Evolutionary conservation across 1,140 invertebrate genomes (phyloP).

Genomic region (Campodea augens): DNA sequence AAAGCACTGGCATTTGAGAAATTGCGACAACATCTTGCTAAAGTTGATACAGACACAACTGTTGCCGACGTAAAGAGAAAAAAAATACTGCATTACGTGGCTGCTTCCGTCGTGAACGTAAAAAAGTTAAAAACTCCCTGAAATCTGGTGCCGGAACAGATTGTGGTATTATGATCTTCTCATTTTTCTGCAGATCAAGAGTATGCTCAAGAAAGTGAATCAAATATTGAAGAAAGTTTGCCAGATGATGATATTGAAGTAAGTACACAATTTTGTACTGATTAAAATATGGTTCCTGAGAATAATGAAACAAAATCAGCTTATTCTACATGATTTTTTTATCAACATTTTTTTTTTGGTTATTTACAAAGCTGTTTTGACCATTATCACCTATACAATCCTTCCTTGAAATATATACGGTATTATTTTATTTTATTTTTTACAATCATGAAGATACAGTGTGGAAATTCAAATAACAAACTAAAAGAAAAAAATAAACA

Average conservation of each 20-base stretch:
- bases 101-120: constrained; percentile 17
- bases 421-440: too few relatives aligned
- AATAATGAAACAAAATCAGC: constrained; percentile 1
- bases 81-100: constrained; percentile 15
- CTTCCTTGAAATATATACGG: too few relatives aligned
- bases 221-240: constrained; percentile 4
- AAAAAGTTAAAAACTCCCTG: constrained; percentile 14
- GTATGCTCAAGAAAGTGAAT: constrained; percentile 5
- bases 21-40: constrained; percentile 16
- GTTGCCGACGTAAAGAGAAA: constrained; percentile 14
- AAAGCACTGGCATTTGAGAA: constrained; percentile 17
- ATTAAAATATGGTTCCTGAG: background rate
- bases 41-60: constrained; percentile 16
- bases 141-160: constrained; percentile 16
- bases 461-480: too few relatives aligned
- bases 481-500: too few relatives aligned
- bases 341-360: too few relatives aligned
- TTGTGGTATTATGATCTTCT: constrained; percentile 19
- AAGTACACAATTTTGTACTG: constrained; percentile 7
- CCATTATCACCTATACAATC: too few relatives aligned
- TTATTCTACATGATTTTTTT: too few relatives aligned
- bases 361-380: too few relatives aligned
- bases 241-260: too few relatives aligned
- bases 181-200: constrained; percentile 17
- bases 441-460: too few relatives aligned